These are phyloP conservation scores for Macrosoma leucophasiata DNA, from an alignment of 2,888 invertebrate genomes.

Conservation along the genomic window DNA sequence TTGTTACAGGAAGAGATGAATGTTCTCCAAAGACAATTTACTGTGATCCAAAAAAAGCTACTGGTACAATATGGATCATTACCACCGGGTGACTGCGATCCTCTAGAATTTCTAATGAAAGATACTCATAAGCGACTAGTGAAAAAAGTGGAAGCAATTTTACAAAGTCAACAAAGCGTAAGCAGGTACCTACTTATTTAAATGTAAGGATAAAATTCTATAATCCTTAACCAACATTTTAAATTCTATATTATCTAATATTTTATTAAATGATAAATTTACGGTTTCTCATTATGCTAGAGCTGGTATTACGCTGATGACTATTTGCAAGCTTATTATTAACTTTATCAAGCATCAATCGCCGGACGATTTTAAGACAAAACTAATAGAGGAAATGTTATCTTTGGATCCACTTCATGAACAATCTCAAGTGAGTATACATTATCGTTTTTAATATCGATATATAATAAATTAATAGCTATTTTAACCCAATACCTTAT, in stretches of 20 bases:
- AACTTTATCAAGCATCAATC: conserved; percentile 41
- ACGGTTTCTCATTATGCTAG: conserved; percentile 35
- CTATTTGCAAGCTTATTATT: conserved; percentile 48
- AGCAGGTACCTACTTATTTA: conserved; percentile 45
- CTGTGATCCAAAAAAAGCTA: conserved; percentile 84
- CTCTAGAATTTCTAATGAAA: conserved; percentile 81
- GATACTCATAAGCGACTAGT: conserved; percentile 81
- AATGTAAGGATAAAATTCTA: background rate
- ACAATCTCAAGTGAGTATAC: conserved; percentile 48
- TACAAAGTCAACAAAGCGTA: conserved; percentile 52
- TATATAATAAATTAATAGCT: conserved; percentile 11
- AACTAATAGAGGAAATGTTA: conserved; percentile 59
- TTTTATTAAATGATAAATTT: background rate
- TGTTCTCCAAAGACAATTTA: conserved; percentile 81
- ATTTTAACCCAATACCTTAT: conserved; percentile 20
- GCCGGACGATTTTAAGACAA: conserved; percentile 47
- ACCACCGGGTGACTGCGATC: conserved; percentile 83
- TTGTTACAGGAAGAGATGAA: conserved; percentile 57
- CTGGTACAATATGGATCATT: conserved; percentile 86
- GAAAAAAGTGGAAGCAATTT: conserved; percentile 60
- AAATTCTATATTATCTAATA: conserved; percentile 5
- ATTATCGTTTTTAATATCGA: conserved; percentile 4
- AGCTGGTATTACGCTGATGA: conserved; percentile 44
- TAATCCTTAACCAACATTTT: conserved; percentile 2
- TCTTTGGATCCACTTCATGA: conserved; percentile 52